phyloP scores from a whole-genome alignment of 2,113 vertebrate genomes.

The Aptenodytes patagonicus region DNA sequence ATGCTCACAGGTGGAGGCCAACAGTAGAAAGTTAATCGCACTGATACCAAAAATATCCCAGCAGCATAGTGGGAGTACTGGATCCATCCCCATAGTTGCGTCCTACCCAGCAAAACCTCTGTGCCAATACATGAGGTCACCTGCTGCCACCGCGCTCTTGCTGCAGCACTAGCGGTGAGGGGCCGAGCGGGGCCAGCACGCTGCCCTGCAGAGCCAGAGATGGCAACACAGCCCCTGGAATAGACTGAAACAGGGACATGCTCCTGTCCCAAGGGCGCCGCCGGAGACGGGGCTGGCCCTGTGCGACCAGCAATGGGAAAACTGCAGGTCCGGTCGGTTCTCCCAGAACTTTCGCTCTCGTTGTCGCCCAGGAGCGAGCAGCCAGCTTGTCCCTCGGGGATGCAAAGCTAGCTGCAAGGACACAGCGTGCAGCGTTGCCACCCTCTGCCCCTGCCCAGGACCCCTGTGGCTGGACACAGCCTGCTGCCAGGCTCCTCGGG shows the following conservation, averaged over 20 bases:
- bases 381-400: fast-evolving
- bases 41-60: neutral
- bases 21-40: neutral
- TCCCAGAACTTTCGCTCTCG: neutral
- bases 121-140: neutral
- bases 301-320: fast-evolving
- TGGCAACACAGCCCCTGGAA: neutral
- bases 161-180: neutral
- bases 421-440: fast-evolving
- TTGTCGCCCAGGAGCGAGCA: neutral
- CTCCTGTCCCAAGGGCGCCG: neutral
- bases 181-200: neutral
- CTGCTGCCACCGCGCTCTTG: neutral
- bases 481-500: neutral
- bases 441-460: neutral
- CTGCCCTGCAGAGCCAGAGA: neutral
- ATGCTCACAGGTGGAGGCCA: neutral
- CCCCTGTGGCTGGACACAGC: neutral
- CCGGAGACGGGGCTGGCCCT: fast-evolving
- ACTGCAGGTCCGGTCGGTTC: fast-evolving
- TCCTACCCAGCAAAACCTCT: neutral
- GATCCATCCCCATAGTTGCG: neutral
- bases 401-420: neutral
- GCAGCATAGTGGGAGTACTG: neutral
- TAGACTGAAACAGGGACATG: fast-evolving